Conservation (phyloP, 2,888 invertebrate genomes). For the Ormyrus thymus region DNA sequence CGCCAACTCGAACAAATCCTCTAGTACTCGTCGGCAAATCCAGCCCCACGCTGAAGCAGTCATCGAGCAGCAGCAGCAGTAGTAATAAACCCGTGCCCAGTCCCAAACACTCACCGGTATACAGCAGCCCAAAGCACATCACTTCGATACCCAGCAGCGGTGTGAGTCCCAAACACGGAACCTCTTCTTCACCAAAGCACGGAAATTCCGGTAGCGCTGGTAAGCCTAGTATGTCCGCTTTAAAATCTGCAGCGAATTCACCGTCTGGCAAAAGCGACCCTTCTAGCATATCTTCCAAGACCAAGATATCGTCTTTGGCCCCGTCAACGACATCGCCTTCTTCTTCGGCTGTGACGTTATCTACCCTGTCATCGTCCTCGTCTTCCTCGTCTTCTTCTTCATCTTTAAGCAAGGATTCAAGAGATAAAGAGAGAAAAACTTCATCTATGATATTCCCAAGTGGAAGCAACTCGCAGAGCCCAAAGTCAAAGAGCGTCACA, state of each 20-base stretch:
- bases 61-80: slow-evolving; percentile 72
- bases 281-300: slow-evolving; percentile 60
- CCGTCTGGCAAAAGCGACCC: slow-evolving; percentile 72
- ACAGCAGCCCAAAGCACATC: slow-evolving; percentile 85
- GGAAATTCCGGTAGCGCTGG: slow-evolving; percentile 83
- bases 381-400: slow-evolving; percentile 47
- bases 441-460: slow-evolving; percentile 70
- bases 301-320: slow-evolving; percentile 64
- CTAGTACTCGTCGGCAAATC: slow-evolving; percentile 80
- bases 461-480: slow-evolving; percentile 79
- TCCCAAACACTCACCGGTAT: slow-evolving; percentile 86
- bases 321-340: slow-evolving; percentile 66
- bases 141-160: slow-evolving; percentile 79
- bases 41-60: slow-evolving; percentile 72
- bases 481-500: slow-evolving; percentile 81
- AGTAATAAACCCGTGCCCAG: slow-evolving; percentile 78
- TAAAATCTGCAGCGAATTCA: slow-evolving; percentile 84
- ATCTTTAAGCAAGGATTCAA: slow-evolving; percentile 57
- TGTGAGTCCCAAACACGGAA: slow-evolving; percentile 85
- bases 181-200: slow-evolving; percentile 86
- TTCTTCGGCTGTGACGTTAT: slow-evolving; percentile 58
- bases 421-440: slow-evolving; percentile 74
- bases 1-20: slow-evolving; percentile 82
- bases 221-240: slow-evolving; percentile 91
- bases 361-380: slow-evolving; percentile 17